Conservation (phyloP, 2,113 vertebrate genomes). For the Pomatorhinus ruficollis region DNA sequence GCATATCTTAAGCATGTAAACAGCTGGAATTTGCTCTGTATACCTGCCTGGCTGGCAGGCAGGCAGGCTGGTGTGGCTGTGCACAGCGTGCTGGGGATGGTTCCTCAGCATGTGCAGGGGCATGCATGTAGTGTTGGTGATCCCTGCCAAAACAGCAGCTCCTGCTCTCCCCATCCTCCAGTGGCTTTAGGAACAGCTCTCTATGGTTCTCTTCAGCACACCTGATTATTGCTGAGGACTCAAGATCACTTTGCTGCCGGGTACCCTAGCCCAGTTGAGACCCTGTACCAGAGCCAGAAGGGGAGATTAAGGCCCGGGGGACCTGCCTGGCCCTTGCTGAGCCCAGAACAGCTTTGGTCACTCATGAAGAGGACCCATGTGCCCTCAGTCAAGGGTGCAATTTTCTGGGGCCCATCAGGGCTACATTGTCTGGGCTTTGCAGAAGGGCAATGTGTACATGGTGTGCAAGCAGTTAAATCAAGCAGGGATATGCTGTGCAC, state of each 20-base stretch:
- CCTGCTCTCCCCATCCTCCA: background rate
- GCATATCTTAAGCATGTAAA: background rate
- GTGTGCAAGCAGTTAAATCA: background rate
- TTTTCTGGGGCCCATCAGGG: background rate
- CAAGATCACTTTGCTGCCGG: fast-evolving
- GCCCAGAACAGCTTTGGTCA: background rate
- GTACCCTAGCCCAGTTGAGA: background rate
- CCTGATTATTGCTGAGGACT: background rate
- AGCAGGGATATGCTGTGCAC: background rate
- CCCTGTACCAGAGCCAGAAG: background rate
- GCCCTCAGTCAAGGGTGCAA: background rate
- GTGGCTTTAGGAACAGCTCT: background rate
- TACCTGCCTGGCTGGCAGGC: background rate
- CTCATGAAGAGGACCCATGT: background rate
- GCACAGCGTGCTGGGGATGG: fast-evolving
- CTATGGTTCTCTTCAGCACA: background rate
- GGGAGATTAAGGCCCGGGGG: background rate
- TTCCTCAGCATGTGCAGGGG: fast-evolving
- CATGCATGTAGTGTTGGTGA: background rate
- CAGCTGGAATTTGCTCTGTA: background rate
- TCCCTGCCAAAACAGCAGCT: background rate
- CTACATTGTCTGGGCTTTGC: background rate
- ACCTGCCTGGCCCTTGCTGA: fast-evolving
- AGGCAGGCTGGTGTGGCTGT: background rate
- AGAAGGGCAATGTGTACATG: fast-evolving